These are phyloP conservation scores for Yponomeuta cagnagella DNA, from an alignment of 2,888 invertebrate genomes.

Conservation along the genomic window DNA sequence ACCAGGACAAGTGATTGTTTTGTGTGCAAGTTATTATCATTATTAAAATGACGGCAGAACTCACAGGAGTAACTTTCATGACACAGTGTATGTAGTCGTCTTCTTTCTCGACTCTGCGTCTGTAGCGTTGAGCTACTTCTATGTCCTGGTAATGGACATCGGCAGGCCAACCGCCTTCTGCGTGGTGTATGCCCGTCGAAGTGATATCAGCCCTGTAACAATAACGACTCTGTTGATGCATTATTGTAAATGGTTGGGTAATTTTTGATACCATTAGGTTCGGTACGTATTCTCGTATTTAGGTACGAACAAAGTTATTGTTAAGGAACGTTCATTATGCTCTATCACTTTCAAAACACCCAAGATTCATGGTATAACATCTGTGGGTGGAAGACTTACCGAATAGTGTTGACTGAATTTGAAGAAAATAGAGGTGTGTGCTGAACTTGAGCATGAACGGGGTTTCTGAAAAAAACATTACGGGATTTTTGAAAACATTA, in stretches of 20 bases:
- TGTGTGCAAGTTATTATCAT: too few relatives aligned
- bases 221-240: too few relatives aligned
- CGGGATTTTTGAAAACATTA: too few relatives aligned
- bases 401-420: constrained; percentile 74
- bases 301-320: too few relatives aligned
- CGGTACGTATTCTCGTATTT: too few relatives aligned
- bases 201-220: constrained; percentile 71
- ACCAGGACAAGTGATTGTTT: too few relatives aligned
- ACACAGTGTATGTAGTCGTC: constrained; percentile 83
- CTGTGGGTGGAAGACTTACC: constrained; percentile 31
- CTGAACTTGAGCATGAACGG: constrained; percentile 67
- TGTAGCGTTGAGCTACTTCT: constrained; percentile 83
- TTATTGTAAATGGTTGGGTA: too few relatives aligned
- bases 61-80: neutral
- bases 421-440: constrained; percentile 50
- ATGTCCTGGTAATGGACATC: constrained; percentile 79
- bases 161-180: constrained; percentile 90
- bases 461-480: constrained; percentile 38
- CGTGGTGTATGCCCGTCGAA: constrained; percentile 78
- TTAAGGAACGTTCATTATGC: too few relatives aligned
- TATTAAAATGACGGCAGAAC: too few relatives aligned
- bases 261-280: too few relatives aligned
- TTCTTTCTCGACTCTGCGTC: constrained; percentile 88
- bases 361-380: too few relatives aligned
- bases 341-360: too few relatives aligned